Percentiles rank a stretch among this genome's conserved stretches.
Conservation (phyloP, 2,888 invertebrate genomes). For the Neuroscelio doddi region DNA sequence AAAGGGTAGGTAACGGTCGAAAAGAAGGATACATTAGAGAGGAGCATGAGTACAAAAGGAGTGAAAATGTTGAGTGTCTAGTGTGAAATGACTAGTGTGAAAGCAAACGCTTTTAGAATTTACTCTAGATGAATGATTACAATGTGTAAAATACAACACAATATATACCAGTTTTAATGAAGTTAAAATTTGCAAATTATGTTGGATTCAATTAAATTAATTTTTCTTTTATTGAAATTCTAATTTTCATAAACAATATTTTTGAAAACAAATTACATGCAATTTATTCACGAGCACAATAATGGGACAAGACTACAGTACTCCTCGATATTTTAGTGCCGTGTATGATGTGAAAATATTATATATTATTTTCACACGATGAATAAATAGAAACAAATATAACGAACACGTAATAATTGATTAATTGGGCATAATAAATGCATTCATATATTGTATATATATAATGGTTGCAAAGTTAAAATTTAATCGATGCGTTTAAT, state of each 20-base stretch:
- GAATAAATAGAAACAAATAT: conserved; percentile 17
- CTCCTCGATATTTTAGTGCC: conserved; percentile 61
- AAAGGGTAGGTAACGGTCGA: conserved; percentile 22
- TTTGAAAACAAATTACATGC: no score
- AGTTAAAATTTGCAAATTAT: no score
- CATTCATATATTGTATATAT: conserved; percentile 18
- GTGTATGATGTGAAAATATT: conserved; percentile 15
- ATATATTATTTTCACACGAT: conserved; percentile 22
- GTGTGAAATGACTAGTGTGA: conserved; percentile 19
- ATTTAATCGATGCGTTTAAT: conserved; percentile 18
- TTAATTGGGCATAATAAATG: conserved; percentile 51
- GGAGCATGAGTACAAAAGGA: conserved; percentile 1
- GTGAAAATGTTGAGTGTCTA: conserved; percentile 37
- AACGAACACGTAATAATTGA: conserved; percentile 53
- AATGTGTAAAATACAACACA: no score
- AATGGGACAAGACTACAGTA: conserved; percentile 25
- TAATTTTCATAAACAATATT: no score
- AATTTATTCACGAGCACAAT: no score
- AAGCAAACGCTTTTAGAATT: conserved; percentile 18
- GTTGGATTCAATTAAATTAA: no score
- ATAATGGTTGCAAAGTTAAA: conserved; percentile 14
- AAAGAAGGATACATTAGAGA: neutral
- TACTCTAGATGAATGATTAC: conserved; percentile 15
- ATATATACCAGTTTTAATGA: no score
- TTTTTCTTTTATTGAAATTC: no score